These are phyloP conservation scores for Drosophila antonietae DNA, from an alignment of 2,888 invertebrate species.

Conservation along the genomic window DNA sequence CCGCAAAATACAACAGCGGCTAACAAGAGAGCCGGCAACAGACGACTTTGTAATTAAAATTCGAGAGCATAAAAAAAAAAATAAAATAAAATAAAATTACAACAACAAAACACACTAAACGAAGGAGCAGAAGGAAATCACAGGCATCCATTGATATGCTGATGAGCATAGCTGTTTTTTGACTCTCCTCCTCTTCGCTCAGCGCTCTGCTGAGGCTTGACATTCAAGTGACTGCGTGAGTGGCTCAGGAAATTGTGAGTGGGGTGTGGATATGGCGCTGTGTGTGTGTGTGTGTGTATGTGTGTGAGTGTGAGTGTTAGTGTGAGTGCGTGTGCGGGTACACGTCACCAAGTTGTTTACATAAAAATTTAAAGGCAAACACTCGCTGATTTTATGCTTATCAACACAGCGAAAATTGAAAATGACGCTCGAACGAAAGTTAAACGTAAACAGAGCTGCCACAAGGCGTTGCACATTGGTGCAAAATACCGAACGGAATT, in stretches of 20 bases:
- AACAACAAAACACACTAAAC: conserved; percentile 10
- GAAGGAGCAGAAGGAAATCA: conserved; percentile 56
- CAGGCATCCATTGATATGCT: conserved; percentile 72
- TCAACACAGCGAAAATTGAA: conserved; percentile 63
- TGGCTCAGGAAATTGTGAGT: conserved; percentile 45
- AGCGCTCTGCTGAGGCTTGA: conserved; percentile 62
- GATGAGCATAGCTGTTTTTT: conserved; percentile 62
- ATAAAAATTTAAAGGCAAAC: conserved; percentile 74
- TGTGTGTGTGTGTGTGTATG: conserved; percentile 2
- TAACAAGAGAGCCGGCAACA: conserved; percentile 50
- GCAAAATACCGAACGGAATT: background rate
- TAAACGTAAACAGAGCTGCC: conserved; percentile 22
- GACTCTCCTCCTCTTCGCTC: conserved; percentile 1
- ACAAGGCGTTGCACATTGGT: conserved; percentile 53
- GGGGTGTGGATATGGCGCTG: background rate
- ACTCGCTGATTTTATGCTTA: conserved; percentile 69
- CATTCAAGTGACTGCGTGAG: conserved; percentile 71
- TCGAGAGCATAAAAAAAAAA: conserved; percentile 21
- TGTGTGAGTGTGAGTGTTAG: background rate
- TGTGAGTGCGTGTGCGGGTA: conserved; percentile 6
- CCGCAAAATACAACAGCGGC: conserved; percentile 51
- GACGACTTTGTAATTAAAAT: conserved; percentile 70
- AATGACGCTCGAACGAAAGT: conserved; percentile 22
- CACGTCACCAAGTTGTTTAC: conserved; percentile 58
- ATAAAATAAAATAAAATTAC: conserved; percentile 15